Evolutionary conservation across 2,797 vertebrate species (phyloP), one percentile per base, ranked within the genome.

Genomic region (Amniataba percoides): DNA sequence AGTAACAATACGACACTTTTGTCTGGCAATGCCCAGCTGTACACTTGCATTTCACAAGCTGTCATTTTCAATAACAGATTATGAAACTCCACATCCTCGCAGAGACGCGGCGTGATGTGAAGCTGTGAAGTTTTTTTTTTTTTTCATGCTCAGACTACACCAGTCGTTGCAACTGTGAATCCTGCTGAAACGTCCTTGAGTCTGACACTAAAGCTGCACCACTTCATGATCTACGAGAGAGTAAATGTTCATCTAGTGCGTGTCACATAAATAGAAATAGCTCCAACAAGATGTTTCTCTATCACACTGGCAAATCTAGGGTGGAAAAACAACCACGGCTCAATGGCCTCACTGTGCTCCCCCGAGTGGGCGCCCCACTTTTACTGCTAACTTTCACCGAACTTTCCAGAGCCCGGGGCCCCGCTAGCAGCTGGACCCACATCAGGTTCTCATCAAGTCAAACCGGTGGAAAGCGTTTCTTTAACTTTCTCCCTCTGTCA

Each of bases 341-440:
- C 81, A 90, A 89, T 89, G 73, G 86, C 69, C 64, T 73, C 84
- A 67, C 82, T 92, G 88, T 89, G 55, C 70, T 85, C 72, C 80
- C 84, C 75, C 5, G 62, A 84, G 75, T 77, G 25, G 82, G 86
- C 55, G 82, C 84, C 85, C 87, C 83, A 85, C 61, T 89, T 92
- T 92, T 91, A 89, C 93, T 91, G 87, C 83, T 80, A 79, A 89
- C 89, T 92, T 90, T 91, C 88, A 85, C 85, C 87, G 58, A 92
- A 91, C 89, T 88, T 88, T 90, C 89, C 69, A 62, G 85, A 85
- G 80, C 87, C 77, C 71, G 21, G 78, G 77, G 76, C 81, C 88
- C 80, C 46, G 42, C 78, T 42, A 77, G 77, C 84, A 89, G 83
- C 86, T 88, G 88, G 85, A 76, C 52, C 77, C 77, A 90, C 92